Percentiles rank a stretch among this genome's conserved stretches.
phyloP scores from a whole-genome alignment of 2,113 vertebrate species.

The Ptilorrhoa leucosticta region DNA sequence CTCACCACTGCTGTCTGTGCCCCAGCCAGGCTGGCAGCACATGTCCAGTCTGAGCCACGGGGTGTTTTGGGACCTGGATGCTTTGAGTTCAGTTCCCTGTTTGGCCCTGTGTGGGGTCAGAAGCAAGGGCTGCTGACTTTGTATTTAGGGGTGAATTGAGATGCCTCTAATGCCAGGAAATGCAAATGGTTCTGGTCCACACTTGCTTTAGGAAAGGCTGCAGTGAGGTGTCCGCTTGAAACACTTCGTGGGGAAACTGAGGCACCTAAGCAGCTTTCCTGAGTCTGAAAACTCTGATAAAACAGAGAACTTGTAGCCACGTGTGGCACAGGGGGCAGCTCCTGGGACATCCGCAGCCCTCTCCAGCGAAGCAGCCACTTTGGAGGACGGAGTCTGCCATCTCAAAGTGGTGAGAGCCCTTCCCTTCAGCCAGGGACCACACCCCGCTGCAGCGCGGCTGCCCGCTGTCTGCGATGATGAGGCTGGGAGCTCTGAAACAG shows the following conservation, averaged over 20 bases:
- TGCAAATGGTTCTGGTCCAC: background rate
- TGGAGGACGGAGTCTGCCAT: background rate
- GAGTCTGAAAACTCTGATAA: background rate
- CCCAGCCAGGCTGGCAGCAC: background rate
- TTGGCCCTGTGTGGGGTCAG: background rate
- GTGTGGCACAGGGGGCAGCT: accelerated
- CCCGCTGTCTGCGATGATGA: accelerated
- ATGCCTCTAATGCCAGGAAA: background rate
- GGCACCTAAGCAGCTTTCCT: background rate
- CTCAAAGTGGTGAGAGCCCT: accelerated
- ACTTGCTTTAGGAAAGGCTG: background rate
- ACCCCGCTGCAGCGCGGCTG: accelerated
- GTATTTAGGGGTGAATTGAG: background rate
- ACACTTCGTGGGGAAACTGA: background rate
- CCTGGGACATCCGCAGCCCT: background rate
- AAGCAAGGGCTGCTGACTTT: background rate
- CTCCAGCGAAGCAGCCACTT: accelerated
- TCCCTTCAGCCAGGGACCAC: accelerated
- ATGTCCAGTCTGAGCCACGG: background rate
- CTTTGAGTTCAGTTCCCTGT: background rate
- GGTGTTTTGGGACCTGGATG: background rate
- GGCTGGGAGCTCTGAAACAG: background rate
- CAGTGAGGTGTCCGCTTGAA: background rate
- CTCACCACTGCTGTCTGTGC: background rate
- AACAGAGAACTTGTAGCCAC: background rate